These are phyloP conservation scores for Sorex maritimensis DNA, from an alignment of 2,797 vertebrate species.

Conservation along the genomic window DNA sequence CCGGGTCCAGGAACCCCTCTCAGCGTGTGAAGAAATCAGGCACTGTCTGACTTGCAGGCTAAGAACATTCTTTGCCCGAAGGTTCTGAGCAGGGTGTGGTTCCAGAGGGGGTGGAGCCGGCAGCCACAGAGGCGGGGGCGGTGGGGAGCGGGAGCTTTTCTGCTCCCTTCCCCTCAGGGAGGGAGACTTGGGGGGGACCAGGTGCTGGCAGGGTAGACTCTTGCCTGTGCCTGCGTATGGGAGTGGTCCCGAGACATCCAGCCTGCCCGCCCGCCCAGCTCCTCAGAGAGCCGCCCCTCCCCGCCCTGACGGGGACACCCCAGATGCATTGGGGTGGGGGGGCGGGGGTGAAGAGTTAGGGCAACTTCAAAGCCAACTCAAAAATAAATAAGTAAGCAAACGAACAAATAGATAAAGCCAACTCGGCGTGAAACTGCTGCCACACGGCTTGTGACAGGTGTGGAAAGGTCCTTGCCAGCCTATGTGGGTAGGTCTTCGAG, in stretches of 20 bases:
- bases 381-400: too few species aligned
- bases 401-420: not conserved
- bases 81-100: slow-evolving; percentile 69
- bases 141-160: not conserved
- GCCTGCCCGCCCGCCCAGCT: too few species aligned
- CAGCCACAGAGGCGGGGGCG: too few species aligned
- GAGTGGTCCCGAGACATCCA: not conserved
- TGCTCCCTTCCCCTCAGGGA: slow-evolving; percentile 4
- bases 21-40: slow-evolving; percentile 33
- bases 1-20: not conserved
- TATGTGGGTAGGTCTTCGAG: slow-evolving; percentile 2
- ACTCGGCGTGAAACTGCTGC: not conserved
- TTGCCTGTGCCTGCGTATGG: not conserved
- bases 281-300: not conserved
- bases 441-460: not conserved
- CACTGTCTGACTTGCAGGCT: not conserved
- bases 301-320: not conserved
- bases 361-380: not conserved
- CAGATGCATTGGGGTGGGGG: fast-evolving
- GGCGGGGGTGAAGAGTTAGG: not conserved
- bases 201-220: slow-evolving; percentile 32
- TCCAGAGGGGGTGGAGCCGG: not conserved
- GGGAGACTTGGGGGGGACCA: not conserved
- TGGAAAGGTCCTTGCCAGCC: slow-evolving; percentile 53
- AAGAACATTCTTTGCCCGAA: slow-evolving; percentile 62